Conservation (phyloP, 2,113 vertebrate genomes). For the Takifugu bimaculatus region DNA sequence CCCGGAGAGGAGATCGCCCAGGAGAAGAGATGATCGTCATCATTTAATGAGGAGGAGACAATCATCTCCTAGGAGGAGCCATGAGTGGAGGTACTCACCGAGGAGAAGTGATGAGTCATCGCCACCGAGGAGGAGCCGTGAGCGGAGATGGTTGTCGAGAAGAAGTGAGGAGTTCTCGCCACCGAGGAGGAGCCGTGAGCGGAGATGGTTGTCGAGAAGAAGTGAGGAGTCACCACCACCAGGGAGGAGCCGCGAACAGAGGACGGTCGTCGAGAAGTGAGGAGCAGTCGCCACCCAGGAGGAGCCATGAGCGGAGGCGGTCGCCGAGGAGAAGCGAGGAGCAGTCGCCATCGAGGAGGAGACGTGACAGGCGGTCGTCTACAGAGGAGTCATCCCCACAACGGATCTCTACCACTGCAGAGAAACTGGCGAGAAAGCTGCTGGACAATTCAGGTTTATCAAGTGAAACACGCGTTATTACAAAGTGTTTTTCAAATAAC, state of each 20-base stretch:
- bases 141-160: background rate
- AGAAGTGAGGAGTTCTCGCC: background rate
- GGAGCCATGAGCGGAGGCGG: too few relatives aligned
- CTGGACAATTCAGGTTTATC: conserved; percentile 1
- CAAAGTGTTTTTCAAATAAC: too few relatives aligned
- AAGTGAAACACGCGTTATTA: background rate
- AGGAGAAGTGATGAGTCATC: background rate
- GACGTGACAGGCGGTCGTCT: background rate
- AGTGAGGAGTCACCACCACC: background rate
- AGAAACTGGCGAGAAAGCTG: conserved; percentile 1
- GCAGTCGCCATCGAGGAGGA: background rate
- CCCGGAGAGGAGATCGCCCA: background rate
- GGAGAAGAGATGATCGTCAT: background rate
- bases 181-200: background rate
- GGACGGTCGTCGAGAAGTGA: background rate
- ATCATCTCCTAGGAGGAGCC: background rate
- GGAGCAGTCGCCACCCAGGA: background rate
- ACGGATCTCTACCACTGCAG: background rate
- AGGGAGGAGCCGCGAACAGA: background rate
- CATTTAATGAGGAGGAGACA: background rate
- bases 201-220: background rate
- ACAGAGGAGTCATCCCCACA: background rate
- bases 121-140: background rate
- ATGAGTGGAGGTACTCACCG: background rate
- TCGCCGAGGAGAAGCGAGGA: background rate